A percentile compares a stretch with the other conserved stretches of the same genome.
Conservation (phyloP, 2,797 vertebrate genomes). For the Eulemur rubriventer region DNA sequence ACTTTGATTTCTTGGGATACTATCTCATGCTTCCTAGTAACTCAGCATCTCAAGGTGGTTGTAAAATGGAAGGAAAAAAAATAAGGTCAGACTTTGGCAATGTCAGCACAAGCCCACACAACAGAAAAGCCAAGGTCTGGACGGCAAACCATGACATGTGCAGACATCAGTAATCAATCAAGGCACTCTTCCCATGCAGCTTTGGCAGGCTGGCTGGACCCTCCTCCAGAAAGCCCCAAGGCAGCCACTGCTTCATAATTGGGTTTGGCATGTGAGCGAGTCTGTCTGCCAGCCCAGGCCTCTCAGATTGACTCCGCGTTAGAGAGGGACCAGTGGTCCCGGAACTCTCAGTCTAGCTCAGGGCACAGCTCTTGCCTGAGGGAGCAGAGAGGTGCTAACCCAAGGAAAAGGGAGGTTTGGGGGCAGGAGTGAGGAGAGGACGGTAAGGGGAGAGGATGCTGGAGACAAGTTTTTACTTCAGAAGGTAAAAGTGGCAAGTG, state of each 20-base stretch:
- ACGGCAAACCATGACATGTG: background rate
- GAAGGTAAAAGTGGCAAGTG: background rate
- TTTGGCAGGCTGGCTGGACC: slow-evolving; percentile 6
- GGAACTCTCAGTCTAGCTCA: background rate
- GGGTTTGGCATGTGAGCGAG: slow-evolving; percentile 21
- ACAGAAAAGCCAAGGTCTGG: background rate
- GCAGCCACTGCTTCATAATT: slow-evolving; percentile 3
- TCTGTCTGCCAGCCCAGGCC: background rate
- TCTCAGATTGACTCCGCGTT: background rate
- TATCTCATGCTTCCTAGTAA: background rate
- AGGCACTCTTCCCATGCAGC: background rate
- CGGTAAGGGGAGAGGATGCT: too few relatives aligned
- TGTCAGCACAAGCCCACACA: background rate
- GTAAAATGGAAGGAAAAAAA: background rate
- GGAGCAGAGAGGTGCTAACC: background rate
- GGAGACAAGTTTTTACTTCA: background rate
- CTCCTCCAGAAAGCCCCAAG: background rate
- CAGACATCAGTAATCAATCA: slow-evolving; percentile 38
- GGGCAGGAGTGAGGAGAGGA: background rate
- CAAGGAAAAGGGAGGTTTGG: background rate
- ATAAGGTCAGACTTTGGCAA: background rate
- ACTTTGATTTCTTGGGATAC: background rate
- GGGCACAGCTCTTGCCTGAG: background rate
- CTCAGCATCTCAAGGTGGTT: slow-evolving; percentile 1
- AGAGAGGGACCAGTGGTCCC: slow-evolving; percentile 17